Evolutionary conservation across 2,797 vertebrate genomes (phyloP).

Genomic region (Cyprinella venusta): DNA sequence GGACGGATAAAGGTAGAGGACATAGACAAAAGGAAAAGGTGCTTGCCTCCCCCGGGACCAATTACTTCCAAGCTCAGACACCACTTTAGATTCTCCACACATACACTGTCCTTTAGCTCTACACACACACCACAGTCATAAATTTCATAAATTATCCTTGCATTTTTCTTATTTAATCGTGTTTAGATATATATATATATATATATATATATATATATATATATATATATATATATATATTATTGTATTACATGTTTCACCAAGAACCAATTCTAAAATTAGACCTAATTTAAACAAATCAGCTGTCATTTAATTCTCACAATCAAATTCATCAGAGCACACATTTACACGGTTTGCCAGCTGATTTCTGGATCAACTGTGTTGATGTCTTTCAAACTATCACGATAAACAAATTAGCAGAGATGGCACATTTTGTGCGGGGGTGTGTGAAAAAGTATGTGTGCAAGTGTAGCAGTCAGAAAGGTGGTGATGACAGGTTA

Average conservation of each 20-base stretch:
- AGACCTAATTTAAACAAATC: neutral
- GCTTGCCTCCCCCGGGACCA: slow-evolving; percentile 31
- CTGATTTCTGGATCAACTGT: neutral
- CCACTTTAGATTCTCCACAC: slow-evolving; percentile 42
- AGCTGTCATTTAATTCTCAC: neutral
- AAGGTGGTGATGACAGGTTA: slow-evolving; percentile 26
- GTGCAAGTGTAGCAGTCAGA: neutral
- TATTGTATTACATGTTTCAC: neutral
- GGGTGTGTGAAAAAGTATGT: neutral
- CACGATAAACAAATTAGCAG: slow-evolving; percentile 15
- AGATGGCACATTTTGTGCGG: slow-evolving; percentile 19
- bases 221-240: too few relatives aligned
- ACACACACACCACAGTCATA: neutral
- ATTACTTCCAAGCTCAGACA: slow-evolving; percentile 39
- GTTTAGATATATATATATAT: neutral
- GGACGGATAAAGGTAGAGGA: slow-evolving; percentile 19
- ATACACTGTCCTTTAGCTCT: slow-evolving; percentile 8
- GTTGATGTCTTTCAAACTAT: slow-evolving; percentile 14
- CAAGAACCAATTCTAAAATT: neutral
- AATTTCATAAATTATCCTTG: neutral
- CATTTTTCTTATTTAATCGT: neutral
- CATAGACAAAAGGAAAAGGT: slow-evolving; percentile 39
- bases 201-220: neutral
- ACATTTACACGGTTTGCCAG: neutral
- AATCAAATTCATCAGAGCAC: neutral